Evolutionary conservation across 2,888 invertebrate genomes (phyloP).

Genomic region (Standfussiana lucernea): DNA sequence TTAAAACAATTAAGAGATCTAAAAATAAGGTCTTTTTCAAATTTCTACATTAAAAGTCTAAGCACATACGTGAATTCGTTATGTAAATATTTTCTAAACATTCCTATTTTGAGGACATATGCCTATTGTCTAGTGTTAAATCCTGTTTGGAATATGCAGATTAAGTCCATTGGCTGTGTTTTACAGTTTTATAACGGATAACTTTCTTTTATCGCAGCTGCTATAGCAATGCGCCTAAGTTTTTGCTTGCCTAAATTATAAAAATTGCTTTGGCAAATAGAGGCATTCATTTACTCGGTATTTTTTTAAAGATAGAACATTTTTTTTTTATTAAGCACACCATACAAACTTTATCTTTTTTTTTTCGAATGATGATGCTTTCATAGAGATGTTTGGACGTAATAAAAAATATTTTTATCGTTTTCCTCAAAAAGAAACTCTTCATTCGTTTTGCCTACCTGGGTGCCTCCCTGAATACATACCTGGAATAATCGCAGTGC

Average conservation of each 20-base stretch:
- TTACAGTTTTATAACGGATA: conserved; percentile 44
- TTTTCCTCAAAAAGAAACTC: neutral
- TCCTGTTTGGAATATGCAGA: conserved; percentile 20
- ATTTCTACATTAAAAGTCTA: conserved; percentile 20
- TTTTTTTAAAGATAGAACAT: no score
- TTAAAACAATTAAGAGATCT: neutral
- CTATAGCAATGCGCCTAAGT: neutral
- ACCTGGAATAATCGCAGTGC: conserved; percentile 48
- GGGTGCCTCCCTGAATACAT: conserved; percentile 15
- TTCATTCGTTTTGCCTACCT: neutral
- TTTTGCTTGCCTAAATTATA: neutral
- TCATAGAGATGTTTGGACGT: no score
- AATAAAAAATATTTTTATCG: neutral
- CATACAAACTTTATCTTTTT: no score
- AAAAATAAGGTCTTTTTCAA: conserved; percentile 2
- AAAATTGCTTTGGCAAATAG: neutral
- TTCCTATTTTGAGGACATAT: conserved; percentile 34
- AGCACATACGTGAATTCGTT: conserved; percentile 43
- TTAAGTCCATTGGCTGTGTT: neutral
- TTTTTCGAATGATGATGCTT: neutral
- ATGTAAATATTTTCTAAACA: conserved; percentile 47
- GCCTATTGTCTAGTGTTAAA: conserved; percentile 23
- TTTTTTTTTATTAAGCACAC: no score
- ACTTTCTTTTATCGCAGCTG: conserved; percentile 23
- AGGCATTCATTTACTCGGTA: neutral